Conservation (phyloP, 2,888 invertebrate species). For the Clanis bilineata region DNA sequence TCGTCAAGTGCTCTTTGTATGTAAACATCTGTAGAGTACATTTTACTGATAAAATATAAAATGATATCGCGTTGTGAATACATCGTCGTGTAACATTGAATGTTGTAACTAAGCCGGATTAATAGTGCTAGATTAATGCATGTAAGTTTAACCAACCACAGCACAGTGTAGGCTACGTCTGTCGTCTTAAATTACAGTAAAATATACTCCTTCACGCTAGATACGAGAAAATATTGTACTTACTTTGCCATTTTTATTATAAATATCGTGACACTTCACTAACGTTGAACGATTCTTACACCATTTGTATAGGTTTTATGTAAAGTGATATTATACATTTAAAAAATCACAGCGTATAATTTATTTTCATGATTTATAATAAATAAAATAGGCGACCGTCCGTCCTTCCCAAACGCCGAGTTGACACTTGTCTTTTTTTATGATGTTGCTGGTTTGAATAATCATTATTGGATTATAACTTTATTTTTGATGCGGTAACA, state of each 20-base stretch:
- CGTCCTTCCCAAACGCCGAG: constrained; percentile 20
- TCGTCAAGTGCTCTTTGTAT: not conserved
- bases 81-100: not conserved
- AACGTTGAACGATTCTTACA: constrained; percentile 6
- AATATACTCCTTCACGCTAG: constrained; percentile 37
- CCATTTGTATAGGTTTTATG: not conserved
- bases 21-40: not conserved
- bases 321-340: constrained; percentile 24
- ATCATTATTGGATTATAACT: not conserved
- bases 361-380: constrained; percentile 37
- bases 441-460: not conserved
- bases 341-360: constrained; percentile 33
- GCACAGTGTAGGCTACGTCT: constrained; percentile 31
- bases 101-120: constrained; percentile 12
- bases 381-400: constrained; percentile 29
- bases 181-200: constrained; percentile 36
- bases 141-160: constrained; percentile 39
- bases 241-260: constrained; percentile 70
- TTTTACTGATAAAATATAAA: not conserved
- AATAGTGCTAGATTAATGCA: constrained; percentile 22
- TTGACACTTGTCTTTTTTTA: constrained; percentile 14
- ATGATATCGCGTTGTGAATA: not conserved
- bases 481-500: constrained; percentile 2
- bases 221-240: constrained; percentile 45
- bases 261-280: constrained; percentile 27